Evolutionary conservation across 2,888 invertebrate species (phyloP).

Genomic region (Amphiduros pacificus): DNA sequence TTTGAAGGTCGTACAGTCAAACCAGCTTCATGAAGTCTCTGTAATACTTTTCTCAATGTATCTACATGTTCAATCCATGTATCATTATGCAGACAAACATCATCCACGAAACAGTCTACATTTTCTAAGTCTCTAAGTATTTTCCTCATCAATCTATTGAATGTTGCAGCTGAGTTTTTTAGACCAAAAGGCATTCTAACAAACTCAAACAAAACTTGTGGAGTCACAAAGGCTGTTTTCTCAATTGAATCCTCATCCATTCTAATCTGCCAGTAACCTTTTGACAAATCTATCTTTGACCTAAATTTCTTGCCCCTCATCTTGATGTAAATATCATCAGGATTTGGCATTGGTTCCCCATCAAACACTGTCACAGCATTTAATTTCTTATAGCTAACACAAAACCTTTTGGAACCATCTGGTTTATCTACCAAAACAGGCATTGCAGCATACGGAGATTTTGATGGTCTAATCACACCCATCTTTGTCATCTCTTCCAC

Average conservation of each 20-base stretch:
- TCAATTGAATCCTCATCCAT: slow-evolving; percentile 4
- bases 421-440: neutral
- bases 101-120: slow-evolving; percentile 4
- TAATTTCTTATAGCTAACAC: neutral
- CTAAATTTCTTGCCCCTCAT: neutral
- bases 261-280: neutral
- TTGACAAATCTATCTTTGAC: neutral
- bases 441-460: neutral
- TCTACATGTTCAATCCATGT: neutral
- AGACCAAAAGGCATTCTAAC: slow-evolving; percentile 20
- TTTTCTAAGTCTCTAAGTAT: slow-evolving; percentile 5
- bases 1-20: slow-evolving; percentile 24
- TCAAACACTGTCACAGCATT: neutral
- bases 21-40: slow-evolving; percentile 18
- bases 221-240: slow-evolving; percentile 8
- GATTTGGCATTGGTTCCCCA: neutral
- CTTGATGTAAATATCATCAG: neutral
- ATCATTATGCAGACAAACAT: neutral
- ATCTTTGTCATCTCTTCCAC: neutral
- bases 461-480: neutral
- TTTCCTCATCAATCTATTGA: slow-evolving; percentile 17
- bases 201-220: slow-evolving; percentile 1
- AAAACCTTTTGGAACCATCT: neutral
- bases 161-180: slow-evolving; percentile 16
- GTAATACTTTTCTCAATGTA: slow-evolving; percentile 22